These are phyloP conservation scores for Meloidogyne exigua DNA, from an alignment of 1,140 invertebrate species.

Conservation along the genomic window DNA sequence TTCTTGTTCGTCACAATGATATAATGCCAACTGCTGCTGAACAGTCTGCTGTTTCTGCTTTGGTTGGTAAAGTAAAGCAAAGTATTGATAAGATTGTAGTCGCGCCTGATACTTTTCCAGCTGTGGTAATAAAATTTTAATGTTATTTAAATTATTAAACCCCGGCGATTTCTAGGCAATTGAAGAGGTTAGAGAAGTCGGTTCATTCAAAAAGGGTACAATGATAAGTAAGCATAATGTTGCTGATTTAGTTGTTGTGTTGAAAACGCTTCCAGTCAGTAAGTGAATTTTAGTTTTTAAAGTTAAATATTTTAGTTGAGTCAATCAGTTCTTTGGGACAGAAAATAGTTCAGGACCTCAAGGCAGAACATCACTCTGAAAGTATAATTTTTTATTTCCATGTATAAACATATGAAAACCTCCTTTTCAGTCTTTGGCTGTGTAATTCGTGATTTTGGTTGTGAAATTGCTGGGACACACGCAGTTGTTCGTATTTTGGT, in stretches of 20 bases:
- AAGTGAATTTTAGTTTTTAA: slow-evolving; percentile 35
- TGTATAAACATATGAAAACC: too few species aligned
- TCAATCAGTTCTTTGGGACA: slow-evolving; percentile 85
- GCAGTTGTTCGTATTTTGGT: slow-evolving; percentile 84
- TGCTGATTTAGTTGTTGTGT: slow-evolving; percentile 91
- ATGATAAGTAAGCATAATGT: slow-evolving; percentile 91
- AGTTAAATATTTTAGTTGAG: slow-evolving; percentile 69
- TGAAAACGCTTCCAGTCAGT: slow-evolving; percentile 93
- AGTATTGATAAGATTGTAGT: slow-evolving; percentile 41
- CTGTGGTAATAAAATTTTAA: slow-evolving; percentile 43
- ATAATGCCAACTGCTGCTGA: slow-evolving; percentile 39
- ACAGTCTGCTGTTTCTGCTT: slow-evolving; percentile 40
- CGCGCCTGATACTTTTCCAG: slow-evolving; percentile 38
- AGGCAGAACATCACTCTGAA: slow-evolving; percentile 65
- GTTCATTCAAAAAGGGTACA: slow-evolving; percentile 95
- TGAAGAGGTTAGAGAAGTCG: slow-evolving; percentile 64
- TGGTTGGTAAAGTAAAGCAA: slow-evolving; percentile 48
- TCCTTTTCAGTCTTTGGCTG: slow-evolving; percentile 45
- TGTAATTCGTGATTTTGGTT: slow-evolving; percentile 53
- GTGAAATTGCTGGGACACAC: slow-evolving; percentile 66
- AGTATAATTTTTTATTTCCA: neutral
- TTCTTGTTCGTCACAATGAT: slow-evolving; percentile 37
- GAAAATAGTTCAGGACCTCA: slow-evolving; percentile 82
- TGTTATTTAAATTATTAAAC: slow-evolving; percentile 19
- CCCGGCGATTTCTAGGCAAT: slow-evolving; percentile 40